Base-by-base conservation (phyloP, 2,797 vertebrate species). In the Pitangus sulphuratus region DNA sequence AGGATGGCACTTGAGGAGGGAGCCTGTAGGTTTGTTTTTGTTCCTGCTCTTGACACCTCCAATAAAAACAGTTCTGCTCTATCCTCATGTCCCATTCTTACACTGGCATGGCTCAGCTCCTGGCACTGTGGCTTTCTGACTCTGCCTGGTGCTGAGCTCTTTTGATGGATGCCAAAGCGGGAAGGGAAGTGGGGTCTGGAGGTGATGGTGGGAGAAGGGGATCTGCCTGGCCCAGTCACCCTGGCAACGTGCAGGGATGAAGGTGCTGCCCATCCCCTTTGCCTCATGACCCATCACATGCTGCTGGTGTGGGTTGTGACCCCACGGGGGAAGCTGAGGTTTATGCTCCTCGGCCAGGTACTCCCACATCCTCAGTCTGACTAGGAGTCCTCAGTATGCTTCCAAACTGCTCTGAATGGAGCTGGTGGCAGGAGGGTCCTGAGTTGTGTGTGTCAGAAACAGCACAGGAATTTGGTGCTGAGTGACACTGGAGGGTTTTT, bases 21-120 rank as follows among this genome's bases (percentile, higher is more conserved):
- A 96, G 94, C 87, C 91, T 87, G 76, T 94, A 94, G 95, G 93
- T 93, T 96, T 93, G 89, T 88, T 96, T 35, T 64, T 91, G 94
- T 96, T 97, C 93, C 95, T 94, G 93, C 96, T 97, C 93, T 95
- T 93, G 96, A 95, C 90, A 93, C 94, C 94, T 97, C 97, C 95
- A 97, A 97, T 97, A 97, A 97, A 97, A 95, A 90, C 89, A 92
- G 80, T 96, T 97, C 96, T 97, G 93, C 96, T 97, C 96, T 94
- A n/a, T 93, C 62, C 58, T 87, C 75, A 44, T 62, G 80, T 93
- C 69, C 85, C 78, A 74, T 94, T 69, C 87, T 91, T 96, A 33
- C 44, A 82, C 71, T 30, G 0, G 2, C 51, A 14, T 6, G 24
- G 62, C 58, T 44, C 64, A 87, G 51, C n/a, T 89, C 37, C 68